These are phyloP conservation scores for Acipenser oxyrinchus DNA, from an alignment of 2,797 vertebrate species.

Conservation along the genomic window DNA sequence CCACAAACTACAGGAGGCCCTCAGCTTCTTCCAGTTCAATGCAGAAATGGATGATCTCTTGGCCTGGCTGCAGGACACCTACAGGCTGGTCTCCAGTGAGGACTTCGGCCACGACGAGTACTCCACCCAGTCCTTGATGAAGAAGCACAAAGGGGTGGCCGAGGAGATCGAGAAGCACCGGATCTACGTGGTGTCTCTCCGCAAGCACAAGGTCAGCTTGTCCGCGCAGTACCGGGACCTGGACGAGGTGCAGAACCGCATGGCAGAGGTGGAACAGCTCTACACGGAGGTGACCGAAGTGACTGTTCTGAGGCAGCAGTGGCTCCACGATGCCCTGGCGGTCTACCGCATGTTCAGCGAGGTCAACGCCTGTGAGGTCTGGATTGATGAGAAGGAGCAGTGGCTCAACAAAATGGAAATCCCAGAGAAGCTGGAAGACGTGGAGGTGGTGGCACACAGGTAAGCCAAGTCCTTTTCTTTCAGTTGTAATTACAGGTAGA, in stretches of 20 bases:
- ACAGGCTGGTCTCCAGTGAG: slow-evolving; percentile 83
- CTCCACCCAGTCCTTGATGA: slow-evolving; percentile 76
- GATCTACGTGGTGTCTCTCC: slow-evolving; percentile 55
- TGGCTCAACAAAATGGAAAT: slow-evolving; percentile 83
- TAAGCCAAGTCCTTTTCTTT: slow-evolving; percentile 26
- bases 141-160: slow-evolving; percentile 73
- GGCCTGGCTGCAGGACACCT: slow-evolving; percentile 83
- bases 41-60: slow-evolving; percentile 77
- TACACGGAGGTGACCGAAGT: slow-evolving; percentile 83
- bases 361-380: slow-evolving; percentile 87
- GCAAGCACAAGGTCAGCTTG: slow-evolving; percentile 65
- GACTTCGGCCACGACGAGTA: slow-evolving; percentile 93
- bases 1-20: slow-evolving; percentile 72
- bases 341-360: slow-evolving; percentile 90
- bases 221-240: slow-evolving; percentile 65
- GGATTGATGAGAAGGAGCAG: slow-evolving; percentile 94
- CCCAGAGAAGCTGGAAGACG: slow-evolving; percentile 81
- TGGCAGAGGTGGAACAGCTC: slow-evolving; percentile 84
- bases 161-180: slow-evolving; percentile 80
- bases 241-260: slow-evolving; percentile 77
- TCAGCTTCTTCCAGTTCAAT: slow-evolving; percentile 82
- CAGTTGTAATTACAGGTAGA: too few species aligned
- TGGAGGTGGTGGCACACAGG: slow-evolving; percentile 90
- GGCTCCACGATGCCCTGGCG: slow-evolving; percentile 84
- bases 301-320: slow-evolving; percentile 79